Evolutionary conservation across 1,140 invertebrate species (phyloP).

Genomic region (Heliconius eleuchia): DNA sequence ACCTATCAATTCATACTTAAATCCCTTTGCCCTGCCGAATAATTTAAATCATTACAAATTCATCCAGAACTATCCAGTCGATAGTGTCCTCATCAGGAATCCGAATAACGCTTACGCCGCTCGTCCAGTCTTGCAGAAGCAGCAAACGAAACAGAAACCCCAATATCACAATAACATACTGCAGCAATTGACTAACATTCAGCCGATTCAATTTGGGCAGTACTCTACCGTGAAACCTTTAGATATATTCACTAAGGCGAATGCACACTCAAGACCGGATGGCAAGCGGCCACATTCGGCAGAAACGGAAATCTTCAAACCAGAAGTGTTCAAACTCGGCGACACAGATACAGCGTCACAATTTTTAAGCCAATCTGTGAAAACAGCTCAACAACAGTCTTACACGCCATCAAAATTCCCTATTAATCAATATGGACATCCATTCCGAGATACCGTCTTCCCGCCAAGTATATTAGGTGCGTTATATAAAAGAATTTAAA

Average conservation of each 20-base stretch:
- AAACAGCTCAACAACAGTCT: conserved; percentile 64
- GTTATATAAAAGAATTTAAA: neutral
- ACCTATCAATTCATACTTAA: conserved; percentile 75
- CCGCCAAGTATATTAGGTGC: conserved; percentile 76
- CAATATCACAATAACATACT: conserved; percentile 57
- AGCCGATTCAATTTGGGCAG: conserved; percentile 66
- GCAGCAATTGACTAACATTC: conserved; percentile 68
- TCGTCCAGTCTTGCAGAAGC: conserved; percentile 60
- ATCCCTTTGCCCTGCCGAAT: conserved; percentile 68
- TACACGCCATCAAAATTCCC: conserved; percentile 24
- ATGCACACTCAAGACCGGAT: conserved; percentile 59
- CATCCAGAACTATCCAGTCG: conserved; percentile 64
- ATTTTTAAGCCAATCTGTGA: conserved; percentile 60
- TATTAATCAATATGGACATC: conserved; percentile 43
- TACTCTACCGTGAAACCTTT: conserved; percentile 68
- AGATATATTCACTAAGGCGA: conserved; percentile 49
- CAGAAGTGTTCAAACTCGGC: conserved; percentile 65
- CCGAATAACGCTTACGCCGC: conserved; percentile 60
- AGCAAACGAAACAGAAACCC: conserved; percentile 59
- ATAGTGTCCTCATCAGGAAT: conserved; percentile 62
- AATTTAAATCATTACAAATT: conserved; percentile 69
- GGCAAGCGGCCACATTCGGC: conserved; percentile 54
- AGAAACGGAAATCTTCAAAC: conserved; percentile 66
- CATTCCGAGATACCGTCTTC: conserved; percentile 61
- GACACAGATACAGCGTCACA: conserved; percentile 62